Evolutionary conservation across 2,888 invertebrate species (phyloP), one percentile per base, ranked within the genome.

Genomic region (Heteromurus nitidus): DNA sequence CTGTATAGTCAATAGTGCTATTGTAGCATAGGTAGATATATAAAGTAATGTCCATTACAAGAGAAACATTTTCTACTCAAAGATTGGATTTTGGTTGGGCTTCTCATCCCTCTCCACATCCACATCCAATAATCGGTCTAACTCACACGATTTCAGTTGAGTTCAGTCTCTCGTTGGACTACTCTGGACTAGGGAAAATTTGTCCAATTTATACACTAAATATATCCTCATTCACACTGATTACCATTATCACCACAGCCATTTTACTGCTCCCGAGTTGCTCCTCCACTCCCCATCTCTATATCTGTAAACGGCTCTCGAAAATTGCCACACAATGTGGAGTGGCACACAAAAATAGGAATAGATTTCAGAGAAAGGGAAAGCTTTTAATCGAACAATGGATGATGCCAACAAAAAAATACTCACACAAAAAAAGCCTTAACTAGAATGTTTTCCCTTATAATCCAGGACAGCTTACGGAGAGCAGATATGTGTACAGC

Each of bases 321-420:
- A n/a, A n/a, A n/a, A n/a, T 24, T 16, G 22, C 55, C 55, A 55
- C 55, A 55, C 7, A 24, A 9, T 20, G 11, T 5, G 5, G 55
- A 22, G 24, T 22, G 55, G 55, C 3, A 3, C 20, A 9, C 20
- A 55, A 22, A 24, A 36, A 16, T 20, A 31, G 55, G 31, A 53
- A 5, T 67, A 30, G 67, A 47, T 47, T 26, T 11, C 65, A 44
- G 24, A 1, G 16, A 42, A 53, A 55, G 50, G 30, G 69, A 69
- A 69, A 50, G 62, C 73, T 62, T 73, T 62, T 73, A 62, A 62
- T 60, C 28, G 47, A 73, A 73, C 62, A 73, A 73, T 50, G 44
- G 60, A n/a, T 69, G 60, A 58, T 44, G 60, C 30, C 62, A 72
- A 44, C 18, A 62, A 42, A 44, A 53, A 22, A 30, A 16, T 50